phyloP scores from a whole-genome alignment of 1,140 invertebrate species.

The Sesamia nonagrioides region DNA sequence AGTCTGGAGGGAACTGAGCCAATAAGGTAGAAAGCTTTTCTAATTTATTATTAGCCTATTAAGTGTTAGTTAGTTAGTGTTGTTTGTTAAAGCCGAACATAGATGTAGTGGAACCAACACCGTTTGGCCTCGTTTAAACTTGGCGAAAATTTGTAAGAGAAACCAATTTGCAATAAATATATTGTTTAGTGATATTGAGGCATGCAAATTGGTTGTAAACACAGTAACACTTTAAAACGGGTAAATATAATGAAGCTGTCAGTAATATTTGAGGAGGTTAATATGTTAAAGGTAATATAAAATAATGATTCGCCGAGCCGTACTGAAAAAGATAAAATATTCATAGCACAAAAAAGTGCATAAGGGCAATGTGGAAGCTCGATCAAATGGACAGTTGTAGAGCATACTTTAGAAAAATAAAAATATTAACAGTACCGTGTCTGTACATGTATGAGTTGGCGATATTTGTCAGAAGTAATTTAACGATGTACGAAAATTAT shows the following conservation, averaged over 20 bases:
- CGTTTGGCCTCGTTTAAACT: conserved; percentile 8
- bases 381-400: too few species aligned
- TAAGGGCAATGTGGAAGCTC: too few species aligned
- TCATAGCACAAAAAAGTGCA: too few species aligned
- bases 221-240: not conserved
- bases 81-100: conserved; percentile 25
- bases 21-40: conserved; percentile 36
- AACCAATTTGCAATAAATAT: conserved; percentile 11
- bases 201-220: conserved; percentile 14
- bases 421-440: too few species aligned
- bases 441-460: too few species aligned
- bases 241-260: not conserved
- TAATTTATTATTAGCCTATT: conserved; percentile 19
- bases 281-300: too few species aligned
- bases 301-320: too few species aligned
- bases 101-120: not conserved
- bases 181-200: conserved; percentile 9
- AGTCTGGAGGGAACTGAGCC: not conserved
- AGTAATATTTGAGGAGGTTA: not conserved
- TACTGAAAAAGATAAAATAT: too few species aligned
- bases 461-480: too few species aligned
- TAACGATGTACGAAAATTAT: too few species aligned
- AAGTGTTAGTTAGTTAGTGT: conserved; percentile 4
- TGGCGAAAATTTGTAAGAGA: conserved; percentile 31
- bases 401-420: too few species aligned